Base-by-base conservation (phyloP, 2,797 vertebrate genomes). In the Acipenser transmontanus region DNA sequence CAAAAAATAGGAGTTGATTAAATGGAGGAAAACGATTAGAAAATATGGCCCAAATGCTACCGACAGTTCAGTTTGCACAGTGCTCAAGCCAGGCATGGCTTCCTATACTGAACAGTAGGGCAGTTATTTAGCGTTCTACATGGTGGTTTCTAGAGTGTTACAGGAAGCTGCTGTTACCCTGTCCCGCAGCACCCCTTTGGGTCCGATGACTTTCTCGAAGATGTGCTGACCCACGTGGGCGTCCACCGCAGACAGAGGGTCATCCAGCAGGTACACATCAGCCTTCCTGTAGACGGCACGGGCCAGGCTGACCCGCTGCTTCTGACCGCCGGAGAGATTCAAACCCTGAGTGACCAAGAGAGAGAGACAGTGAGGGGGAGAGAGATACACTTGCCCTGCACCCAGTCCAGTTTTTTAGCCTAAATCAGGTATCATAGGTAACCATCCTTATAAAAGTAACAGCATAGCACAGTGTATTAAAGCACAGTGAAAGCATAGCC, bases 291-390 rank as follows among this genome's bases (percentile, higher is more conserved):
- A 98, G 67, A 97, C 89, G 0, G 97, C 96, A 68, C 97, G 89
- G 64, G 97, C 96, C 48, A 94, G 80, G 68, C 71, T 91, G 70
- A 94, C 87, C 59, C 95, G 88, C 83, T 99, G 97, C 79, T 95
- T 99, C 86, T 99, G 97, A 50, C 97, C 96, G 20, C 97, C 96
- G 0, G 97, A 99, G 3, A 99, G 84, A 69, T 92, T 95, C 74
- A 98, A 79, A 47, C 97, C 97, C 97, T 99, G 78, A 47, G 61
- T 59, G 54, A 17, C 7, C 7, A 52, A n/a, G 48, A 4, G 50
- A 51, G 14, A n/a, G 6, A n/a, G 50, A 56, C 50, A 60, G n/a
- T 54, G 52, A 54, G n/a, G 11, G 11, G 59, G 51, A 6, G 57
- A 60, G n/a, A 59, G 56, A 47, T 9, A 49, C 47, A 20, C 48